Base-by-base conservation (phyloP, 1,140 invertebrate genomes). In the Trichoplusia ni region DNA sequence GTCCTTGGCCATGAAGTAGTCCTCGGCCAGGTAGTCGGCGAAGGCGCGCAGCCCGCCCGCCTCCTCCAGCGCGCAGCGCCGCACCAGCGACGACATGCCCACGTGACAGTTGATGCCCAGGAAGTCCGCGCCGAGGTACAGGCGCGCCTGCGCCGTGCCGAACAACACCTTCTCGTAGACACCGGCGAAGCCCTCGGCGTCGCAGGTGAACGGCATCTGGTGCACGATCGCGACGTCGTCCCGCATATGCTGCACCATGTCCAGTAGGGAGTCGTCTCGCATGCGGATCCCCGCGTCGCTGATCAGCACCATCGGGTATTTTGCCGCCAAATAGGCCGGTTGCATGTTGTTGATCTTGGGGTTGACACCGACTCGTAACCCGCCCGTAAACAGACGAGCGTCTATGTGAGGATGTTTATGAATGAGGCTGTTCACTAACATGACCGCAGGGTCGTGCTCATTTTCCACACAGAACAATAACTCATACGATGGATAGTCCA, bases 291-390 rank as follows among this genome's bases (percentile, higher is more conserved):
- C 97, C 82, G 97, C 97, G 91, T 99, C 99, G 51, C 98, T 99
- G 79, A 99, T 97, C 64, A 99, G 92, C 65, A 99, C 93, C 3
- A 99, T 91, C 46, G 98, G 97, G 91, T 99, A 95, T 84, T 96
- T 97, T 7, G 97, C 96, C 54, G 95, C 95, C 82, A 95, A 92
- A 90, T 99, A 99, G 2, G 96, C 98, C 37, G 96, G 97, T 83
- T 99, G 94, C 96, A 99, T 99, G 84, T 99, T 99, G 92, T 99
- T 99, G 74, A 99, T 99, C 92, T 99, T 99, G 3, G 99, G 99
- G 92, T 99, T 99, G 0, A 99, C 96, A 4, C 98, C 98, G 23
- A 99, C 97, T 71, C 94, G 75, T 11, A 82, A 83, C 61, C 93
- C 92, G 84, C 96, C 96, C 64, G 95, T 92, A 85, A 98, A 99